A percentile compares a stretch with the other conserved stretches of the same genome.
phyloP scores from a whole-genome alignment of 2,888 invertebrate species.

The Aquatica leii region DNA sequence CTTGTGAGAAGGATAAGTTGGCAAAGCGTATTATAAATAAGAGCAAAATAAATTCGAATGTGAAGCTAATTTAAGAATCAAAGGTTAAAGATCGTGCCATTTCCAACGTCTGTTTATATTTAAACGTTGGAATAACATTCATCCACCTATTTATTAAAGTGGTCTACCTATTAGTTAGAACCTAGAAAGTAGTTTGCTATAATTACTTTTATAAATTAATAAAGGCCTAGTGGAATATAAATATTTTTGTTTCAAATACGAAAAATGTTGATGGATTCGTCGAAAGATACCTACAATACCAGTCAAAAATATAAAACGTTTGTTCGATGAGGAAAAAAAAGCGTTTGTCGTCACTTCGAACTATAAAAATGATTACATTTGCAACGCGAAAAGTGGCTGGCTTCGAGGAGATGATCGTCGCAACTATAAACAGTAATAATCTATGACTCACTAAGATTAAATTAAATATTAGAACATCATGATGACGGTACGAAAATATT shows the following conservation, averaged over 20 bases:
- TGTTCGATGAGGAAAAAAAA: no score
- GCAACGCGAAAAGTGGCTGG: slow-evolving; percentile 1
- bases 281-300: no score
- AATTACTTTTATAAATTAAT: no score
- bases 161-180: background rate
- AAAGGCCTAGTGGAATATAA: no score
- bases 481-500: background rate
- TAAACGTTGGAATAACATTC: slow-evolving; percentile 6
- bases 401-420: background rate
- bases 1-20: slow-evolving; percentile 13
- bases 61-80: slow-evolving; percentile 25
- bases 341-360: background rate
- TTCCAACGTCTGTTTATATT: slow-evolving; percentile 15
- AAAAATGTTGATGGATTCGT: no score
- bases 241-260: no score
- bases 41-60: slow-evolving; percentile 20
- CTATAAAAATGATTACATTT: background rate
- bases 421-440: slow-evolving; percentile 6
- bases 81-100: slow-evolving; percentile 33
- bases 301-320: no score
- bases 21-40: slow-evolving; percentile 23
- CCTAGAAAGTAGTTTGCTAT: no score
- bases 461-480: slow-evolving; percentile 5
- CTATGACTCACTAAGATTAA: slow-evolving; percentile 2
- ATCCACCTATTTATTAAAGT: background rate